These are phyloP conservation scores for Pardosa pseudoannulata DNA, from an alignment of 2,888 invertebrate species.

Conservation along the genomic window DNA sequence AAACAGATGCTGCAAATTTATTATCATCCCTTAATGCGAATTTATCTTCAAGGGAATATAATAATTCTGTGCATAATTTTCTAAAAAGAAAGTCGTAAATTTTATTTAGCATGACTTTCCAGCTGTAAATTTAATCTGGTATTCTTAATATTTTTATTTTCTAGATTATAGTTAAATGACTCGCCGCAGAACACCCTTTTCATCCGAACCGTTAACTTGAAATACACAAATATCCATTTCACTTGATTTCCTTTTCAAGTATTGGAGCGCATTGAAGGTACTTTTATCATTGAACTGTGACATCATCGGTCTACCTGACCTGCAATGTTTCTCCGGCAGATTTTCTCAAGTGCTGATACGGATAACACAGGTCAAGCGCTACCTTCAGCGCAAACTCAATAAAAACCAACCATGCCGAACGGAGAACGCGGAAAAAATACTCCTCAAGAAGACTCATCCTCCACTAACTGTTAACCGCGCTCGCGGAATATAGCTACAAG, in stretches of 20 bases:
- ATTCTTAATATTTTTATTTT: too few species aligned
- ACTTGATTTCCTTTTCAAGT: constrained; percentile 17
- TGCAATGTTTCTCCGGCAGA: constrained; percentile 2
- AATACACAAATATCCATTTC: constrained; percentile 8
- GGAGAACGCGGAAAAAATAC: constrained; percentile 23
- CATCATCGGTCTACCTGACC: constrained; percentile 16
- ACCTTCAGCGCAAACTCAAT: constrained; percentile 22
- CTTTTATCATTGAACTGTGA: constrained; percentile 14
- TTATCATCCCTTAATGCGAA: too few species aligned
- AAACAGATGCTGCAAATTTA: too few species aligned
- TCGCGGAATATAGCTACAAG: background rate
- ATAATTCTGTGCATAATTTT: too few species aligned
- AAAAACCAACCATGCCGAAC: constrained; percentile 18
- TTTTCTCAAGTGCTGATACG: constrained; percentile 14
- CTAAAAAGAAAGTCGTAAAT: too few species aligned
- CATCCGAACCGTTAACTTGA: background rate
- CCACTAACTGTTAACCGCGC: background rate
- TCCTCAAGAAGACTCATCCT: background rate
- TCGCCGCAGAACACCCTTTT: too few species aligned
- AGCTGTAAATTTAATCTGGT: too few species aligned
- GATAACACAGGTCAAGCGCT: constrained; percentile 19
- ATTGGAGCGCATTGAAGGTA: constrained; percentile 6
- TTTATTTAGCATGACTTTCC: too few species aligned
- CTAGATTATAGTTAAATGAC: too few species aligned
- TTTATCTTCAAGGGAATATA: too few species aligned